A percentile compares a stretch with the other conserved stretches of the same genome.
Conservation (phyloP, 2,797 vertebrate species). For the Sternotherus odoratus region DNA sequence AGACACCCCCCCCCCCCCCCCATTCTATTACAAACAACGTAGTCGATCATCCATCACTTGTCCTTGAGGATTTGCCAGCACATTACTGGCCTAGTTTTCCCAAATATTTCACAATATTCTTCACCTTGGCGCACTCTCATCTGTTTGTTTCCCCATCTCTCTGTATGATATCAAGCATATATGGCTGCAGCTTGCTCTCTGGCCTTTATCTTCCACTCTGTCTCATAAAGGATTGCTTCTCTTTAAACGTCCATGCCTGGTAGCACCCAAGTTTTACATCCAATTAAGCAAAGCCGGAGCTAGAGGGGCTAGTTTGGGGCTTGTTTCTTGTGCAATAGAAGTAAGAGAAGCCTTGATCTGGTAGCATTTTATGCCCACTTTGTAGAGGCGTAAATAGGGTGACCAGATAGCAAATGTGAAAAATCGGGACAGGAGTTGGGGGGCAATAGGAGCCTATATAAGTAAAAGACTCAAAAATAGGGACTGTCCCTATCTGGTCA, state of each 20-base stretch:
- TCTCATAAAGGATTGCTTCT: background rate
- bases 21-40: background rate
- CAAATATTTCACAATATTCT: slow-evolving; percentile 4
- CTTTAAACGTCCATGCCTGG: background rate
- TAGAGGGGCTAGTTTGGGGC: background rate
- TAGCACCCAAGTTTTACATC: background rate
- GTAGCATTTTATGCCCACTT: background rate
- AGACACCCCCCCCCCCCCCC: background rate
- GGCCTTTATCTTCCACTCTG: background rate
- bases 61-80: slow-evolving; percentile 37
- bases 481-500: no score
- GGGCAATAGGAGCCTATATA: no score
- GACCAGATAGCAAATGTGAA: no score
- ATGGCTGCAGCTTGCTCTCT: accelerated
- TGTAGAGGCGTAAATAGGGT: background rate
- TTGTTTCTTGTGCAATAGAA: background rate
- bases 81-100: background rate
- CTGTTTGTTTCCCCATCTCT: slow-evolving; percentile 11
- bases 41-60: slow-evolving; percentile 16
- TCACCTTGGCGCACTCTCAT: background rate
- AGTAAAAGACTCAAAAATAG: no score
- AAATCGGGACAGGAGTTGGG: no score
- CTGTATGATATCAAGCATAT: background rate
- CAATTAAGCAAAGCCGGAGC: background rate
- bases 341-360: no score